A percentile compares a stretch with the other conserved stretches of the same genome.
These are phyloP conservation scores for Coecobrya sp. DNA, from an alignment of 2,888 invertebrate species.

Conservation along the genomic window DNA sequence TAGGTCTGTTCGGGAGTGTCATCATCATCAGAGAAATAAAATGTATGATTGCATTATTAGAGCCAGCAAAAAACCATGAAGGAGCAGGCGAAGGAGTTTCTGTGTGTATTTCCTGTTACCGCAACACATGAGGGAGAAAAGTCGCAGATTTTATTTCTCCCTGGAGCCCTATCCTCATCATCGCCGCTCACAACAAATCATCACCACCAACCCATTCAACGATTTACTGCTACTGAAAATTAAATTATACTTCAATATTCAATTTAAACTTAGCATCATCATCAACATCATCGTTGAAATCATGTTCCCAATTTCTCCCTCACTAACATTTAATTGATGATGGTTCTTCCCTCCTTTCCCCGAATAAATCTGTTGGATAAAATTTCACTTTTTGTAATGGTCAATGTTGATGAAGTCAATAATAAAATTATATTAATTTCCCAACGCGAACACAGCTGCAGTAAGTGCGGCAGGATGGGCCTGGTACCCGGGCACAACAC, in stretches of 20 bases:
- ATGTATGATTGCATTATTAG: constrained; percentile 50
- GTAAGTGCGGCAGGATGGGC: constrained; percentile 91
- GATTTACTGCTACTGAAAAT: constrained; percentile 81
- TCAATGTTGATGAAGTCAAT: background rate
- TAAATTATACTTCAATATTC: constrained; percentile 79
- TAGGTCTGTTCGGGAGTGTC: background rate
- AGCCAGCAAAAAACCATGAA: constrained; percentile 28
- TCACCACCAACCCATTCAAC: constrained; percentile 65
- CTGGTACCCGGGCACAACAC: constrained; percentile 94
- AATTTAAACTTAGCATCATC: constrained; percentile 70
- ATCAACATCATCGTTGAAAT: background rate
- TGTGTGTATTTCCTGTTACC: constrained; percentile 27
- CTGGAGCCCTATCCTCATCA: constrained; percentile 79
- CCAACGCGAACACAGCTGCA: constrained; percentile 93
- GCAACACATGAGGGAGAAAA: constrained; percentile 51
- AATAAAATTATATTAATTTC: no score
- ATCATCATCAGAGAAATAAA: constrained; percentile 44
- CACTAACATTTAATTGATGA: constrained; percentile 17
- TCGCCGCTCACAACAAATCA: constrained; percentile 67
- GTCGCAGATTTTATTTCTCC: constrained; percentile 81
- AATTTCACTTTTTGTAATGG: background rate
- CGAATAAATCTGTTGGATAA: background rate
- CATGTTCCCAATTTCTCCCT: background rate
- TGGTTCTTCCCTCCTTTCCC: background rate
- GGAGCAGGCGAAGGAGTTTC: constrained; percentile 17